These are phyloP conservation scores for Andrena marginata DNA, from an alignment of 2,888 invertebrate species.

Conservation along the genomic window DNA sequence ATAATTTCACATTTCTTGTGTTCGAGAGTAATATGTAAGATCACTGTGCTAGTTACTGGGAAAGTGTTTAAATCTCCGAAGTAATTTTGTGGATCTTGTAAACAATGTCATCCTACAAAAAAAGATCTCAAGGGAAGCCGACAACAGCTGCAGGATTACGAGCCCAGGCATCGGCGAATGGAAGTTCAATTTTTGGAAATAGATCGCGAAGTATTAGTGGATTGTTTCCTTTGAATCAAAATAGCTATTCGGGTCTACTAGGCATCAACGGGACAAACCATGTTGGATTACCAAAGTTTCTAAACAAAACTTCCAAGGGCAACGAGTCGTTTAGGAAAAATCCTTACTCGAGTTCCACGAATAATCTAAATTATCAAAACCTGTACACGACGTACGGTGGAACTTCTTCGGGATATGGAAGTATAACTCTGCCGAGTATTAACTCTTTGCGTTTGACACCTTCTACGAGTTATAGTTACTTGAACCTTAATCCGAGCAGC, in stretches of 20 bases:
- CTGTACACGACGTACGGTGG: slow-evolving; percentile 87
- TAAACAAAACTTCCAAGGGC: slow-evolving; percentile 72
- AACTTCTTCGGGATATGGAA: slow-evolving; percentile 89
- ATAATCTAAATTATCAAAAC: slow-evolving; percentile 85
- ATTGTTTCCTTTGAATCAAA: slow-evolving; percentile 79
- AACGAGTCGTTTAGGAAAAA: slow-evolving; percentile 77
- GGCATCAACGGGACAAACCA: slow-evolving; percentile 76
- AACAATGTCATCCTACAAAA: slow-evolving; percentile 83
- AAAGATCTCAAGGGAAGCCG: slow-evolving; percentile 82
- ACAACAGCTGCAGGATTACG: slow-evolving; percentile 83
- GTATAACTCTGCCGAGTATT: slow-evolving; percentile 87
- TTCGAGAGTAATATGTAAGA: slow-evolving; percentile 33
- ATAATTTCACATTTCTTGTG: not conserved
- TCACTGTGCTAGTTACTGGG: not conserved
- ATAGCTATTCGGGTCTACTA: slow-evolving; percentile 79
- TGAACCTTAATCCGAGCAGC: slow-evolving; percentile 69
- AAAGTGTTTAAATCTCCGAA: slow-evolving; percentile 7
- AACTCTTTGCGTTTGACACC: slow-evolving; percentile 87
- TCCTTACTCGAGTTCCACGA: slow-evolving; percentile 82
- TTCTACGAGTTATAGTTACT: slow-evolving; percentile 79
- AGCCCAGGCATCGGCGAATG: slow-evolving; percentile 84
- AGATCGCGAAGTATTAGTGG: slow-evolving; percentile 81
- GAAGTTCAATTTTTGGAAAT: slow-evolving; percentile 83
- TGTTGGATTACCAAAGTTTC: slow-evolving; percentile 74
- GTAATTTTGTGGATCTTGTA: slow-evolving; percentile 34